A percentile compares a stretch with the other conserved stretches of the same genome.
Evolutionary conservation across 2,113 vertebrate genomes (phyloP).

Genomic region (Austrofundulus limnaeus): DNA sequence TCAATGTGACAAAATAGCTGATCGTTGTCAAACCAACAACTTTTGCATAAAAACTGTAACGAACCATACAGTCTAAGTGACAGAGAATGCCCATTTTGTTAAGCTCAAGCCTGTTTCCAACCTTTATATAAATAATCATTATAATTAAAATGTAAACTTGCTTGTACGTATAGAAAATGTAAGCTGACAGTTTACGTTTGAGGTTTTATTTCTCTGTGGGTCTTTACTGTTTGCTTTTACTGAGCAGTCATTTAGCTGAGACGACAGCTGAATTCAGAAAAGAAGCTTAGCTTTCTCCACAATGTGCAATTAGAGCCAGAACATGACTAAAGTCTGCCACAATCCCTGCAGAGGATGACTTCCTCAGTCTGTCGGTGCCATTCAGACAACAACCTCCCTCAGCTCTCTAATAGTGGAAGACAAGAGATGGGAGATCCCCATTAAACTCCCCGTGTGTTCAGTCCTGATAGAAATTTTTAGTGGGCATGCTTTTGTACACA

Average conservation of each 20-base stretch:
- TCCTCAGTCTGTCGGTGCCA: conserved; percentile 26
- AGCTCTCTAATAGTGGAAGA: conserved; percentile 14
- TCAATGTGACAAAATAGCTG: not conserved
- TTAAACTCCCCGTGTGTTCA: conserved; percentile 24
- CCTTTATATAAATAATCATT: not conserved
- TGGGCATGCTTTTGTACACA: conserved; percentile 14
- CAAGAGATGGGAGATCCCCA: conserved; percentile 24
- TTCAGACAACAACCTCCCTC: conserved; percentile 3
- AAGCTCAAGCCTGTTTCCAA: no score
- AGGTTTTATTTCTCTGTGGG: not conserved
- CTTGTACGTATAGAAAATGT: not conserved
- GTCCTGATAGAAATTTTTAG: conserved; percentile 6
- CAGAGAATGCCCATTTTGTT: no score
- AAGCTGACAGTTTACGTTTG: not conserved
- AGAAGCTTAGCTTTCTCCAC: conserved; percentile 30
- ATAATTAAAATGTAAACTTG: not conserved
- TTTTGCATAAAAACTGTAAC: not conserved
- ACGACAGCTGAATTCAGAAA: conserved; percentile 27
- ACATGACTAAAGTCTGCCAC: conserved; percentile 33
- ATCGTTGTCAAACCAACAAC: not conserved
- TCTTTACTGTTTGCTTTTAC: conserved; percentile 20
- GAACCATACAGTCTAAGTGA: not conserved
- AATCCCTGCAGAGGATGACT: conserved; percentile 17
- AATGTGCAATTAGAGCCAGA: conserved; percentile 37
- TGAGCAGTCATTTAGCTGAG: conserved; percentile 7